Percentiles rank a stretch among this genome's conserved stretches.
Conservation (phyloP, 1,140 invertebrate species). For the Chionoecetes opilio region DNA sequence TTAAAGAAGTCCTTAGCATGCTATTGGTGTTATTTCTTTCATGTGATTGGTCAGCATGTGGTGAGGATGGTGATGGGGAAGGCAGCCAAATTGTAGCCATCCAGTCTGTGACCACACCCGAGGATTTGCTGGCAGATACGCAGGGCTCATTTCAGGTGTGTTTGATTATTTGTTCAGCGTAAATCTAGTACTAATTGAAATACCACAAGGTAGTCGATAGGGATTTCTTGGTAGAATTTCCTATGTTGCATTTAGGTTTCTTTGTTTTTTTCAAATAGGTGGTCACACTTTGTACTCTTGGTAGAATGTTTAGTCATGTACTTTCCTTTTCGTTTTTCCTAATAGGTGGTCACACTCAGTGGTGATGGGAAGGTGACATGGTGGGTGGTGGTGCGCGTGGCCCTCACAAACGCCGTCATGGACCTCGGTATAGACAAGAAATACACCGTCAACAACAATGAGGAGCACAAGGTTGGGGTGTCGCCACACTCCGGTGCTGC, state of each 20-base stretch:
- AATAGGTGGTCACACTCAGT: conserved; percentile 78
- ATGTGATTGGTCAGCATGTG: conserved; percentile 69
- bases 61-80: conserved; percentile 55
- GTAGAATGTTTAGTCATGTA: neutral
- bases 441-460: neutral
- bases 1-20: too few relatives aligned
- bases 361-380: conserved; percentile 73
- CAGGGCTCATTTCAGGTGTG: conserved; percentile 75
- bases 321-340: too few relatives aligned
- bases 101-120: conserved; percentile 55
- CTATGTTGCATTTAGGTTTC: neutral
- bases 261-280: conserved; percentile 64
- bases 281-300: conserved; percentile 66
- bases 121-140: conserved; percentile 52
- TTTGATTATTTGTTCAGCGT: neutral
- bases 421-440: conserved; percentile 51
- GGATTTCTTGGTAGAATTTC: too few relatives aligned
- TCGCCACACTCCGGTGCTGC: conserved; percentile 75
- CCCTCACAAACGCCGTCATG: conserved; percentile 35
- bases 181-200: neutral
- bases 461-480: conserved; percentile 44
- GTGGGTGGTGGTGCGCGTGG: conserved; percentile 79
- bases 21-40: neutral
- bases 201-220: too few relatives aligned
- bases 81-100: conserved; percentile 71